Conservation (phyloP, 1,140 invertebrate genomes). For the Bombus waltoni region DNA sequence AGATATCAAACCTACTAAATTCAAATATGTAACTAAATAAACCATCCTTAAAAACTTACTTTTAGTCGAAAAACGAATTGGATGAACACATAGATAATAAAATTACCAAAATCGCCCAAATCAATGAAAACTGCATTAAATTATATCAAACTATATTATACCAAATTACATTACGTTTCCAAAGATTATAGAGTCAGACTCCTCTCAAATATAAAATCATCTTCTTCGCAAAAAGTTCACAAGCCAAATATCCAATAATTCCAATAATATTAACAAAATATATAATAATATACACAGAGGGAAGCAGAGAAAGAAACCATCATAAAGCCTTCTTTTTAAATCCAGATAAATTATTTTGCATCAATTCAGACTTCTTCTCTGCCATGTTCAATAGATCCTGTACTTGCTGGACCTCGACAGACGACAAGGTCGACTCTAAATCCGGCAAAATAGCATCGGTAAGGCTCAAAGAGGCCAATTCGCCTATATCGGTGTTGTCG, state of each 20-base stretch:
- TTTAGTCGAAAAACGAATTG: neutral
- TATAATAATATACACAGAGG: neutral
- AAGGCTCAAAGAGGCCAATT: constrained; percentile 64
- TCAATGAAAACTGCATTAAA: neutral
- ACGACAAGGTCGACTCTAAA: constrained; percentile 32
- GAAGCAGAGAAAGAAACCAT: neutral
- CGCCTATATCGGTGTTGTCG: constrained; percentile 37
- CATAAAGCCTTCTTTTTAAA: neutral
- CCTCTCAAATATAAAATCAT: neutral
- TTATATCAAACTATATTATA: neutral
- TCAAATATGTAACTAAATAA: too few species aligned
- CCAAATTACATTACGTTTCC: neutral
- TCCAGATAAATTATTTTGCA: neutral
- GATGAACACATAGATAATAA: neutral
- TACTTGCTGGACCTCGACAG: constrained; percentile 59
- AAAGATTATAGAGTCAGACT: neutral
- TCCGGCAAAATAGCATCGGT: constrained; percentile 66
- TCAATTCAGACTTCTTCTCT: constrained; percentile 52
- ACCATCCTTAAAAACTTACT: too few species aligned
- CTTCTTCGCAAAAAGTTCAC: neutral
- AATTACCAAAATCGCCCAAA: neutral
- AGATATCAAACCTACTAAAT: too few species aligned
- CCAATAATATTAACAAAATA: neutral
- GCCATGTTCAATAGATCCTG: constrained; percentile 54
- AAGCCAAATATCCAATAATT: neutral